Evolutionary conservation across 2,797 vertebrate genomes (phyloP), one percentile per base, ranked within the genome.

Genomic region (Streptopelia turtur): DNA sequence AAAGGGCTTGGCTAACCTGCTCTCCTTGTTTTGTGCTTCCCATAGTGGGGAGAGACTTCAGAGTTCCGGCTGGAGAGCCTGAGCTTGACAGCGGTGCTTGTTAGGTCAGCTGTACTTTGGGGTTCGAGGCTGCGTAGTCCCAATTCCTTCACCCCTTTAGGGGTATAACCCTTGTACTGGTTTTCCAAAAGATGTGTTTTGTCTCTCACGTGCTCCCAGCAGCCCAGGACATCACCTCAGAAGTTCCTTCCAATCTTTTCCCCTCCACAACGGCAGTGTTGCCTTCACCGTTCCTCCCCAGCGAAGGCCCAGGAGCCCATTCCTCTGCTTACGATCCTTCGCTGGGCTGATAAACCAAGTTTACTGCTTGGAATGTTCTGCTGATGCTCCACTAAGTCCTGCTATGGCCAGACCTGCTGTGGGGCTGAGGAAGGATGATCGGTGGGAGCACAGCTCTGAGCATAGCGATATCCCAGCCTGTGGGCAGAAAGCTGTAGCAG

Each of bases 401-500:
- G 41, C 49, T 31, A 56, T 31, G 47, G 35, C n/a, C 68, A 61
- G 24, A 20, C n/a, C n/a, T 70, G 41, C 12, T 31, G 33, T 57
- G n/a, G 13, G 43, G 23, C 75, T 33, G 0, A n/a, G 66, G 33
- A 11, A 25, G 49, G n/a, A 13, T 21, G 43, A 4, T n/a, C 23
- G 6, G 33, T 25, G 63, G 56, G 53, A 57, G 21, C 71, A 33
- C 63, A 56, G 60, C 45, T 68, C 53, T 16, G 53, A 39, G 37
- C 1, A 0, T 5, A 11, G 43, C 4, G 1, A 7, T 17, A 17
- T 8, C 39, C 39, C 55, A 35, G n/a, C 28, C 5, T 1, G 11
- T 18, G 14, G 70, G 83, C 76, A 68, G 82, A 59, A 89, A 55
- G 35, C 45, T 47, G 74, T 20, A 3, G n/a, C 22, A 23, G 74